Evolutionary conservation across 2,113 vertebrate species (phyloP).

Genomic region (Plecotus auritus): DNA sequence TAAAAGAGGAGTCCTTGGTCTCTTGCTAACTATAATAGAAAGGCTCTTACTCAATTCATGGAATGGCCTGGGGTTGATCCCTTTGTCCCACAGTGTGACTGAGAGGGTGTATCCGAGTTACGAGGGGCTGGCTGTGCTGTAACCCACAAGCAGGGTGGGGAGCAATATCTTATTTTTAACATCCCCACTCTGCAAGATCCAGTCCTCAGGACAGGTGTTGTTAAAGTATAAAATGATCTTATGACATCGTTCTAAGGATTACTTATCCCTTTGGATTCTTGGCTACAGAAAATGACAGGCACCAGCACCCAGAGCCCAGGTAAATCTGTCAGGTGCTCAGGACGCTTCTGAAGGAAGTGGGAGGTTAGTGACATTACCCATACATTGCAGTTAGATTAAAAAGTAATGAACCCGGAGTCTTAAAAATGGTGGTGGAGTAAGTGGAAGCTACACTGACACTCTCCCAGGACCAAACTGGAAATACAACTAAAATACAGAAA

Average conservation of each 20-base stretch:
- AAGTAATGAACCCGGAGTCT: neutral
- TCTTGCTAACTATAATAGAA: neutral
- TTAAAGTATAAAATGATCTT: neutral
- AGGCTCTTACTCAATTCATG: neutral
- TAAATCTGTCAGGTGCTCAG: neutral
- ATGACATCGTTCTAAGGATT: neutral
- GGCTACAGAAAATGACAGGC: neutral
- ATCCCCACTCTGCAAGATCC: neutral
- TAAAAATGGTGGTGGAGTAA: too few relatives aligned
- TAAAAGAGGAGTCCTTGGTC: neutral
- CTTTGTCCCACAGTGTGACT: neutral
- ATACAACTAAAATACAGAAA: too few relatives aligned
- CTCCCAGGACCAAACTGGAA: too few relatives aligned
- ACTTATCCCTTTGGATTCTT: neutral
- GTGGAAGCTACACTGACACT: too few relatives aligned
- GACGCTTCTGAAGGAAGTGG: neutral
- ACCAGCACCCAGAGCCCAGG: neutral
- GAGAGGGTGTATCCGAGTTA: neutral
- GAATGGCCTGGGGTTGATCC: neutral
- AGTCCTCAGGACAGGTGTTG: neutral
- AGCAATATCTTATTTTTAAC: neutral
- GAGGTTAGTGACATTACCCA: neutral
- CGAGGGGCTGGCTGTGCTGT: neutral
- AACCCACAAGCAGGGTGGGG: neutral
- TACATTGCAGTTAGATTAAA: neutral